Evolutionary conservation across 1,140 invertebrate species (phyloP).

Genomic region (Limonius californicus): DNA sequence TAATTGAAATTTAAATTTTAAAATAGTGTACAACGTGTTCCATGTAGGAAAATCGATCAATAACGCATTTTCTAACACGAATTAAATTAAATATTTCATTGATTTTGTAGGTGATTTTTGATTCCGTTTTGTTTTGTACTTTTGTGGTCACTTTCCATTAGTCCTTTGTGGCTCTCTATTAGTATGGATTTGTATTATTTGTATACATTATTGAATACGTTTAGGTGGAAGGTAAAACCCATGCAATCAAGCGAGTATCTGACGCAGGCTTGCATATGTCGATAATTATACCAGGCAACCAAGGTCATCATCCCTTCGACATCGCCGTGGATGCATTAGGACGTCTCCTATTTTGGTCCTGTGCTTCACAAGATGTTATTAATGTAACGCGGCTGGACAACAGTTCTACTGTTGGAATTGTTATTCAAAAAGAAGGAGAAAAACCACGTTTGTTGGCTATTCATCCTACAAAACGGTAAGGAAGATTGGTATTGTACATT

Average conservation of each 20-base stretch:
- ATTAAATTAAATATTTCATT: no score
- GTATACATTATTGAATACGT: no score
- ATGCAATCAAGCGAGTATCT: slow-evolving; percentile 64
- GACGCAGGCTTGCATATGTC: slow-evolving; percentile 63
- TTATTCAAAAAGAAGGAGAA: slow-evolving; percentile 69
- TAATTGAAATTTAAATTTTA: no score
- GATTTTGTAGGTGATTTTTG: no score
- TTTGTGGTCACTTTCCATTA: no score
- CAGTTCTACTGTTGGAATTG: slow-evolving; percentile 63
- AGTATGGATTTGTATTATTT: no score
- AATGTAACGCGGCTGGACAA: slow-evolving; percentile 78
- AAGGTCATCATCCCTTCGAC: slow-evolving; percentile 64
- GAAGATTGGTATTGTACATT: no score
- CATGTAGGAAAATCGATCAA: no score
- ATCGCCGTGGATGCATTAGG: slow-evolving; percentile 82
- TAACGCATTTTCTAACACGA: no score
- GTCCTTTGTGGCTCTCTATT: no score
- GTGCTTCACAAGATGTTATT: slow-evolving; percentile 75
- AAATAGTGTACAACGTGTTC: no score
- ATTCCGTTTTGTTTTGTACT: no score
- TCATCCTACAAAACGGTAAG: slow-evolving; percentile 74
- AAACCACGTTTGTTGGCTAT: slow-evolving; percentile 79
- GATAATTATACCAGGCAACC: slow-evolving; percentile 50
- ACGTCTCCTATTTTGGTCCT: slow-evolving; percentile 84
- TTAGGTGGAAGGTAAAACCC: slow-evolving; percentile 74